Conservation (phyloP, 2,113 vertebrate species). For the Antidorcas marsupialis region DNA sequence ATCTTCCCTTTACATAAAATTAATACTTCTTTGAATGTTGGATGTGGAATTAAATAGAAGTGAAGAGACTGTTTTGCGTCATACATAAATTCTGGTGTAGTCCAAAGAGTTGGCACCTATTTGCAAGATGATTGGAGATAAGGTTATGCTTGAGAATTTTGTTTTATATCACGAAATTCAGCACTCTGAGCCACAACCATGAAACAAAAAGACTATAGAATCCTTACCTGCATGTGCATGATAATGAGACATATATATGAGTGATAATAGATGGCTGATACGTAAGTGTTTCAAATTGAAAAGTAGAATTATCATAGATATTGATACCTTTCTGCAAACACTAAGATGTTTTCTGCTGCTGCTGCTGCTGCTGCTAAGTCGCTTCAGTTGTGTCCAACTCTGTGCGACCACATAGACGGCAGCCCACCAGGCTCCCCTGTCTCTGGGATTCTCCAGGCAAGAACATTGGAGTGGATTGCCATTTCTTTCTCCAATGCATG, state of each 20-base stretch:
- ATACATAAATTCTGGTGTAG: not conserved
- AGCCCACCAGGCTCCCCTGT: too few species aligned
- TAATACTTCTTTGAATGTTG: not conserved
- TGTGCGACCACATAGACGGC: too few species aligned
- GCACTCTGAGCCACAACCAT: not conserved
- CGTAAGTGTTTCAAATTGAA: not conserved
- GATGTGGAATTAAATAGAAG: not conserved
- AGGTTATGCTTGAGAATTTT: not conserved
- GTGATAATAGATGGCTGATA: not conserved
- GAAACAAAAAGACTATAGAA: not conserved
- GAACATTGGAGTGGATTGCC: too few species aligned
- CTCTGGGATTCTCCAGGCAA: too few species aligned
- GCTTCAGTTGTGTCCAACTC: too few species aligned
- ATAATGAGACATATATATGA: not conserved
- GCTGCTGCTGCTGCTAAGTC: too few species aligned
- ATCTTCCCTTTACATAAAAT: not conserved
- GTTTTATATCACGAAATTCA: not conserved
- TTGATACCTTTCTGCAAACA: not conserved
- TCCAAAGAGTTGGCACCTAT: not conserved
- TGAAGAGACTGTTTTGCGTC: not conserved
- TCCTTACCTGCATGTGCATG: not conserved
- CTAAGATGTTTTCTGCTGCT: not conserved
- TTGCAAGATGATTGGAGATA: not conserved
- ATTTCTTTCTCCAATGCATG: too few species aligned
- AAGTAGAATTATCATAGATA: not conserved